Percentiles rank a stretch among this genome's conserved stretches.
Conservation (phyloP, 2,113 vertebrate genomes). For the Lucifuga dentata region DNA sequence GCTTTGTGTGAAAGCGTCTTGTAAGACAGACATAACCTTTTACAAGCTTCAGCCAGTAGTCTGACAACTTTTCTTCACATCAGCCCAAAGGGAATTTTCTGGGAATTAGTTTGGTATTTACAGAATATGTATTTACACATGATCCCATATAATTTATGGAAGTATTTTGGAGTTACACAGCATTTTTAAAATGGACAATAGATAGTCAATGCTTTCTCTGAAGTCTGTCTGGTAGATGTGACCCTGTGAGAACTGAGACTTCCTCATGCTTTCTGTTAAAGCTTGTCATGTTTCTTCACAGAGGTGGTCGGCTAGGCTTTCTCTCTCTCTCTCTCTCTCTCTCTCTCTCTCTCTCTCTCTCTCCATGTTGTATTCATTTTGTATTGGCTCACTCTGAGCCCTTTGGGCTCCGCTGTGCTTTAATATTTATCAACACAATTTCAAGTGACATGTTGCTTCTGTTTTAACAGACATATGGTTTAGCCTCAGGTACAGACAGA, state of each 20-base stretch:
- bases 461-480: constrained; percentile 46
- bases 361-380: constrained; percentile 15
- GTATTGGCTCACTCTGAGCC: constrained; percentile 42
- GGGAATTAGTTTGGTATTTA: no score
- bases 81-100: no score
- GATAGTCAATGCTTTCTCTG: constrained; percentile 10
- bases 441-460: constrained; percentile 68
- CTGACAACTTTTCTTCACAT: no score
- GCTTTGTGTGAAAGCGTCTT: no score
- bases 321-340: constrained; percentile 7
- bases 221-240: constrained; percentile 24
- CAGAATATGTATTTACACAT: neutral
- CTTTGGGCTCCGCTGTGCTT: constrained; percentile 63
- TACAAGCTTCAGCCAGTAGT: no score
- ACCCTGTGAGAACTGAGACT: constrained; percentile 21
- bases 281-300: constrained; percentile 37
- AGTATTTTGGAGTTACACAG: neutral
- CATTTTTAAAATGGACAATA: constrained; percentile 21
- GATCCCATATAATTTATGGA: neutral
- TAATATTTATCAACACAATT: constrained; percentile 78
- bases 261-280: constrained; percentile 25
- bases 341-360: constrained; percentile 6
- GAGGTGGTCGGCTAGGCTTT: constrained; percentile 7
- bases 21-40: no score
- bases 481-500: constrained; percentile 44